These are phyloP conservation scores for Leucophenga montana DNA, from an alignment of 2,888 invertebrate genomes.

Conservation along the genomic window DNA sequence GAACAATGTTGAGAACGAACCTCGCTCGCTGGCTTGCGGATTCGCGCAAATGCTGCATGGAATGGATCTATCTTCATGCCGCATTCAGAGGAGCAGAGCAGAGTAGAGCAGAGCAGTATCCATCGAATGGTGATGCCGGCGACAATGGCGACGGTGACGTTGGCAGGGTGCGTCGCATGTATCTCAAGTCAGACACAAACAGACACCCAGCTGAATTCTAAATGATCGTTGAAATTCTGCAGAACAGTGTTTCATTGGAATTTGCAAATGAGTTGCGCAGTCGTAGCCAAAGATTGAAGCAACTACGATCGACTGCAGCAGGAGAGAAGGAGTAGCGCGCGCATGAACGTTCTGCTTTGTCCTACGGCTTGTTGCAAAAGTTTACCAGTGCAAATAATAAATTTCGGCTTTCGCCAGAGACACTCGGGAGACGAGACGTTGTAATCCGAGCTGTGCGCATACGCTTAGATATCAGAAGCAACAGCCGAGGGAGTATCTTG, in stretches of 20 bases:
- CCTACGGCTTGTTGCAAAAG: neutral
- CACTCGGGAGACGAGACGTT: conserved; percentile 61
- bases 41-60: neutral
- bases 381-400: conserved; percentile 61
- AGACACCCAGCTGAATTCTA: conserved; percentile 66
- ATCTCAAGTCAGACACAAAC: conserved; percentile 27
- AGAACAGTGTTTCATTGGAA: conserved; percentile 71
- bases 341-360: neutral
- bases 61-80: neutral
- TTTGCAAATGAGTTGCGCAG: conserved; percentile 70
- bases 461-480: conserved; percentile 9
- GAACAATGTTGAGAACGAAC: conserved; percentile 30
- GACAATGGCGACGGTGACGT: no score
- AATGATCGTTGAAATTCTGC: conserved; percentile 70
- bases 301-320: neutral
- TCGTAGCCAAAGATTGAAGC: neutral
- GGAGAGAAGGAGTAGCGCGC: neutral
- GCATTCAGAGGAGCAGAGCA: no score
- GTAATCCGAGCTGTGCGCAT: conserved; percentile 51
- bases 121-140: no score
- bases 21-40: neutral
- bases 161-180: no score
- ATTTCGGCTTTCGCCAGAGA: conserved; percentile 51
- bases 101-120: no score
- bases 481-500: neutral